A percentile compares a stretch with the other conserved stretches of the same genome.
Evolutionary conservation across 2,888 invertebrate species (phyloP).

Genomic region (Stenolophus ochropezus): DNA sequence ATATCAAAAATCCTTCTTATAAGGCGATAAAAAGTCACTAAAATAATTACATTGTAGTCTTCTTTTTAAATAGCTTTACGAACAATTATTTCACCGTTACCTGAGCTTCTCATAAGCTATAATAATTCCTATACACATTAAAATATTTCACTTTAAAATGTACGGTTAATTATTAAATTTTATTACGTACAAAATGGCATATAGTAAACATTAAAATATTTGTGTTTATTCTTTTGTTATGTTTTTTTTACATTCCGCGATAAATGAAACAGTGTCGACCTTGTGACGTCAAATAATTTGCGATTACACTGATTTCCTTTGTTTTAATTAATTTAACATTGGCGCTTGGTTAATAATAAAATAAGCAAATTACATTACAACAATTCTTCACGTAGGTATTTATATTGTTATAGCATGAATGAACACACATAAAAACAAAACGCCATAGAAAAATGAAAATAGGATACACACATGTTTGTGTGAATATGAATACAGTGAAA

Average conservation of each 20-base stretch:
- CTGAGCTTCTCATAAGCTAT: background rate
- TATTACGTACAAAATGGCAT: background rate
- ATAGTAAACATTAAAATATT: conserved; percentile 18
- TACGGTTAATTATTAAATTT: background rate
- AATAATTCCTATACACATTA: background rate
- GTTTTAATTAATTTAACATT: conserved; percentile 38
- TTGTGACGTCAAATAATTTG: conserved; percentile 27
- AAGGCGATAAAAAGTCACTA: too few species aligned
- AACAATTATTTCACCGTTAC: background rate
- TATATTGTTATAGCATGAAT: background rate
- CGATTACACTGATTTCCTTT: conserved; percentile 32
- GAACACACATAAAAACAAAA: background rate
- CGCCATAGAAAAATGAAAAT: background rate
- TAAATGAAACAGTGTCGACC: conserved; percentile 9
- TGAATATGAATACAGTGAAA: background rate
- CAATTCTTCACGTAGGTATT: background rate
- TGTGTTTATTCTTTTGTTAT: conserved; percentile 21
- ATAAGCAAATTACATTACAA: background rate
- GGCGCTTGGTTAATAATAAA: background rate
- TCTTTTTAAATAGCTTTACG: too few species aligned
- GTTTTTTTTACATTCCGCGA: conserved; percentile 18
- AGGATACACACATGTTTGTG: background rate
- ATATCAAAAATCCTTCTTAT: too few species aligned
- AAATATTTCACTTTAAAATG: background rate
- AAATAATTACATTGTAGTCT: too few species aligned